Evolutionary conservation across 2,888 invertebrate genomes (phyloP), one percentile per base, ranked within the genome.

Genomic region (Camponotus fellah): DNA sequence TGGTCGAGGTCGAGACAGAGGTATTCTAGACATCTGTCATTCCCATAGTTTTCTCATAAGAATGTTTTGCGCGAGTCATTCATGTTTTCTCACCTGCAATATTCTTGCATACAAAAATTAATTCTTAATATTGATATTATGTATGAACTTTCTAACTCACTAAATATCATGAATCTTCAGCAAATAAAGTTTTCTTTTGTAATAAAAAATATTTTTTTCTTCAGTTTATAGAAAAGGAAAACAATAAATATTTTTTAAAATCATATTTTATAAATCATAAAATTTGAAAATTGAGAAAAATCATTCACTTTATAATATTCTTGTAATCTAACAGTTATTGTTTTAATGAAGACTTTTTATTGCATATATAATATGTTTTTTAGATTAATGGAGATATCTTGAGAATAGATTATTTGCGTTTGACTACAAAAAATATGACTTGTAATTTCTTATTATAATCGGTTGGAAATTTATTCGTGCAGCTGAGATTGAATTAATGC

Each of bases 1-100:
- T 87, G 86, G 85, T 34, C 58, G 58, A 79, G 77, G 82, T 85
- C 74, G 88, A 85, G 89, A 88, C 91, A 91, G 86, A 92, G 88
- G 88, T 90, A 88, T 89, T 92, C 90, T 92, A 91, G 92, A 91
- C 91, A 91, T 91, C 87, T 90, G 88, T 87, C 85, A 85, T 87
- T 86, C n/a, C 86, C 87, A 90, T 89, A 85, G 88, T 85, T 88
- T 89, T 85, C 89, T 91, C 89, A 87, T 86, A 86, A 90, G 82
- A 82, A 83, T 86, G 79, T 86, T 77, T 83, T 81, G 65, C 77
- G 58, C 76, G 69, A 2, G 37, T 65, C 81, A 74, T 62, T 83
- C 75, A 60, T 26, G 56, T 83, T 66, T 83, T 76, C 82, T 60
- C 85, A 40, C 56, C 75, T 80, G 82, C 87, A 2, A 2, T 62